Conservation (phyloP, 2,113 vertebrate genomes). For the Rhodinocichla rosea region DNA sequence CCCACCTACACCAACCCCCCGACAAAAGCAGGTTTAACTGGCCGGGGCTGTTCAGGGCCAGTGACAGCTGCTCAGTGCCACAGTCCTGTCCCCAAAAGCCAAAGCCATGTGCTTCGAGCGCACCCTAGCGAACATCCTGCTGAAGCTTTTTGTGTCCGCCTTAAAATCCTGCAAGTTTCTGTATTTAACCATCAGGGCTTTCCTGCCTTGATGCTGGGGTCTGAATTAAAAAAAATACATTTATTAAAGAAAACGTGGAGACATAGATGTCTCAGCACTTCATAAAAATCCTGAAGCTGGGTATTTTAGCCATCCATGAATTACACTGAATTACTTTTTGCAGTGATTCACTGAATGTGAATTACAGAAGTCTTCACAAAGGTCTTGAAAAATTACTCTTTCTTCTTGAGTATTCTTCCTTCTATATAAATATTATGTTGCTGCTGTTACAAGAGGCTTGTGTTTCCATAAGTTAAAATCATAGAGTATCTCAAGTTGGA, state of each 20-base stretch:
- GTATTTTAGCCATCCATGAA: neutral
- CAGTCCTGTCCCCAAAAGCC: rapidly evolving
- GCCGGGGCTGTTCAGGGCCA: neutral
- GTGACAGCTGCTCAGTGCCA: neutral
- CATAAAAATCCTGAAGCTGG: neutral
- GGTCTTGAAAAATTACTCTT: neutral
- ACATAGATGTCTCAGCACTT: neutral
- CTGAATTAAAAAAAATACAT: neutral
- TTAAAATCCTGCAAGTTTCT: neutral
- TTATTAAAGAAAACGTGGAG: neutral
- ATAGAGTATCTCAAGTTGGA: neutral
- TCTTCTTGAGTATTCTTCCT: neutral
- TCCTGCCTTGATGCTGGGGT: neutral
- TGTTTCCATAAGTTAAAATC: neutral
- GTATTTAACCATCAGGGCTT: neutral
- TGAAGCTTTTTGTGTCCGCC: neutral
- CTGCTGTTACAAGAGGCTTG: neutral
- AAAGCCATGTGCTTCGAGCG: neutral
- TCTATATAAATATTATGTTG: neutral
- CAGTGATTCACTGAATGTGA: neutral
- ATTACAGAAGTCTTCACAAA: neutral
- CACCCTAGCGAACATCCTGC: neutral
- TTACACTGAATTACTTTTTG: neutral
- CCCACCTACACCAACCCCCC: neutral
- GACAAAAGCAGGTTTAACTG: neutral